Percentiles rank a stretch among this genome's conserved stretches.
Evolutionary conservation across 1,140 invertebrate genomes (phyloP).

Genomic region (Drosophila takahashii): DNA sequence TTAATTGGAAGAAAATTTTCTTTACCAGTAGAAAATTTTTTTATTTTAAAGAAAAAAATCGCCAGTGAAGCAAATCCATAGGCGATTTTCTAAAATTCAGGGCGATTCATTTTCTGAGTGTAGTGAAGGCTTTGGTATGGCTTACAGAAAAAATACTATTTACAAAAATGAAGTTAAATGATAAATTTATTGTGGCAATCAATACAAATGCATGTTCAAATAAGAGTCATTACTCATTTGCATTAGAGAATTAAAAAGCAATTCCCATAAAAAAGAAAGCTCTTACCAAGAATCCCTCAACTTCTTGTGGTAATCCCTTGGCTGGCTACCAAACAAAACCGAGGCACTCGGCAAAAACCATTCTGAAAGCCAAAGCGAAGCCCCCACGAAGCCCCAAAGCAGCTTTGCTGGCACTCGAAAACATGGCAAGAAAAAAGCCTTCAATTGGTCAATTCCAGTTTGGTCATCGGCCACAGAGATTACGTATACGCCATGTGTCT

Average conservation of each 20-base stretch:
- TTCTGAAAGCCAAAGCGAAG: constrained; percentile 40
- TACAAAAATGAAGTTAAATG: not conserved
- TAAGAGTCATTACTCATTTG: constrained; percentile 7
- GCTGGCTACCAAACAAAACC: constrained; percentile 28
- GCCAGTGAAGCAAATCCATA: too few relatives aligned
- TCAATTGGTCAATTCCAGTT: constrained; percentile 58
- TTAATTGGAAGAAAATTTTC: too few relatives aligned
- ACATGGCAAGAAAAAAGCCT: constrained; percentile 59
- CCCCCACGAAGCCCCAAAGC: constrained; percentile 58
- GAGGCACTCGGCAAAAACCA: constrained; percentile 12
- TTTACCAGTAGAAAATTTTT: too few relatives aligned
- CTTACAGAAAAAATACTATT: not conserved
- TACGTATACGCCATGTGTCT: constrained; percentile 67
- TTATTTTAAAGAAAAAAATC: too few relatives aligned
- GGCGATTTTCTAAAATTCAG: too few relatives aligned
- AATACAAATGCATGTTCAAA: not conserved
- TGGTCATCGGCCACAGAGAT: constrained; percentile 54
- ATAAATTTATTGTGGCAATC: not conserved
- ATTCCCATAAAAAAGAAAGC: constrained; percentile 5
- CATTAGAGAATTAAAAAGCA: constrained; percentile 6
- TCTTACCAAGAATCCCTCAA: constrained; percentile 7
- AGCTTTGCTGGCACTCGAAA: constrained; percentile 71
- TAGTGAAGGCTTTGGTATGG: too few relatives aligned
- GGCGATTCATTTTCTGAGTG: too few relatives aligned
- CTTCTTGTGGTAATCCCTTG: constrained; percentile 22